A percentile compares a stretch with the other conserved stretches of the same genome.
Evolutionary conservation across 2,113 vertebrate genomes (phyloP).

Genomic region (Nansenia antarctica): DNA sequence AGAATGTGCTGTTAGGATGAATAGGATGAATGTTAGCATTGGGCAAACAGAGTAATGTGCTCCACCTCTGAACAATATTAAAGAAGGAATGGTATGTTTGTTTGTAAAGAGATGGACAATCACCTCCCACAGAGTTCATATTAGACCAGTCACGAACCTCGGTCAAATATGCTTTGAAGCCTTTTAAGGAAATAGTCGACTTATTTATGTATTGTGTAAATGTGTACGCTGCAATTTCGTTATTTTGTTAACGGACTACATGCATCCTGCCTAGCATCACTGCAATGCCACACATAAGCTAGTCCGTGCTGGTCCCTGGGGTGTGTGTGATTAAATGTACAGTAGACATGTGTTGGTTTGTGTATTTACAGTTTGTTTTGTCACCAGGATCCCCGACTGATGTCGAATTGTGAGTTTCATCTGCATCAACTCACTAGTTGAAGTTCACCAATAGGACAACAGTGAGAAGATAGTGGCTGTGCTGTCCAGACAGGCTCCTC

Average conservation of each 20-base stretch:
- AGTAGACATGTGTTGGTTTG: slow-evolving; percentile 25
- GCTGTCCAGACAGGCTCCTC: slow-evolving; percentile 3
- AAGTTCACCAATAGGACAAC: slow-evolving; percentile 39
- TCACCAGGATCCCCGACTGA: slow-evolving; percentile 21
- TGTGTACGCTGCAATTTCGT: slow-evolving; percentile 39
- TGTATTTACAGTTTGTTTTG: slow-evolving; percentile 32
- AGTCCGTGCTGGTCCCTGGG: slow-evolving; percentile 57
- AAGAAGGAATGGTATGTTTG: slow-evolving; percentile 17
- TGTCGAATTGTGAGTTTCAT: slow-evolving; percentile 6
- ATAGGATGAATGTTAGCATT: slow-evolving; percentile 26
- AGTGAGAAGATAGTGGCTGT: slow-evolving; percentile 1
- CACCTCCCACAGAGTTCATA: slow-evolving; percentile 24
- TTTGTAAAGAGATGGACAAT: slow-evolving; percentile 41
- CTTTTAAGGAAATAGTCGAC: slow-evolving; percentile 33
- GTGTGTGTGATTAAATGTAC: slow-evolving; percentile 35
- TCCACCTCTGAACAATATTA: slow-evolving; percentile 12
- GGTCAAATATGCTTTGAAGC: slow-evolving; percentile 41
- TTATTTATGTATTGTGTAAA: slow-evolving; percentile 37
- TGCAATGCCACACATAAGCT: slow-evolving; percentile 27
- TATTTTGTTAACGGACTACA: slow-evolving; percentile 22
- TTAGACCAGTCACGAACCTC: slow-evolving; percentile 19
- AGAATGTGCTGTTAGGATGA: slow-evolving; percentile 38
- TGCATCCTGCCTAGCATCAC: slow-evolving; percentile 38
- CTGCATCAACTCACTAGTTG: slow-evolving; percentile 45
- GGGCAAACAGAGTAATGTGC: slow-evolving; percentile 31